A percentile compares a stretch with the other conserved stretches of the same genome.
phyloP scores from a whole-genome alignment of 2,888 invertebrate species.

The Ennomos fuscantarius region DNA sequence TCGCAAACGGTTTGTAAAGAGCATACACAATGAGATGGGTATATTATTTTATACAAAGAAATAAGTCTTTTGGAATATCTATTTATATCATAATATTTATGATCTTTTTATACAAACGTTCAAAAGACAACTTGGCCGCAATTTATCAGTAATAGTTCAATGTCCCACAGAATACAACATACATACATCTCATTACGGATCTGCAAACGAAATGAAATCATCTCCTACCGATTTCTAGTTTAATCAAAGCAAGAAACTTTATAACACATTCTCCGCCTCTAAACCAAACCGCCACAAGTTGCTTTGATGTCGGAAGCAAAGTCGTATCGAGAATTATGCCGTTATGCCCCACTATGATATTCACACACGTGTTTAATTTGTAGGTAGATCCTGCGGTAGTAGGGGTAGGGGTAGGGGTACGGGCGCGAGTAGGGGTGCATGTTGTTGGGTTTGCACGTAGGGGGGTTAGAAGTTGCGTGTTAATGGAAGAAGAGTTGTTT shows the following conservation, averaged over 20 bases:
- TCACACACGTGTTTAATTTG: slow-evolving; percentile 6
- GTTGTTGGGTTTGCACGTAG: not conserved
- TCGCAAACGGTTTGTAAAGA: slow-evolving; percentile 2
- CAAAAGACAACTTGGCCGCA: too few relatives aligned
- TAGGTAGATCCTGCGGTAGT: slow-evolving; percentile 1
- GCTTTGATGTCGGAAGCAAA: slow-evolving; percentile 29
- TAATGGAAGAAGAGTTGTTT: too few relatives aligned
- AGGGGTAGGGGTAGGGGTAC: not conserved
- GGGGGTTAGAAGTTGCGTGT: not conserved
- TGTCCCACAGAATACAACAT: too few relatives aligned
- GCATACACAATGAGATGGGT: not conserved
- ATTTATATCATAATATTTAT: too few relatives aligned
- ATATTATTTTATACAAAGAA: not conserved
- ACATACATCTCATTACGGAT: too few relatives aligned
- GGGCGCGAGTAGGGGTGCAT: not conserved
- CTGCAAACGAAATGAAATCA: not conserved
- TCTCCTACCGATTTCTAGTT: slow-evolving; percentile 7
- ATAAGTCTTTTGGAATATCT: not conserved
- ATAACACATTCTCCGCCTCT: slow-evolving; percentile 7
- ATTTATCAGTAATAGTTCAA: too few relatives aligned
- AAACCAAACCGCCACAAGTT: slow-evolving; percentile 19
- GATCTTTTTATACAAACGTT: too few relatives aligned
- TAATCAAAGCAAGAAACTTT: slow-evolving; percentile 29
- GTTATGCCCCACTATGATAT: slow-evolving; percentile 2
- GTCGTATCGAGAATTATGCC: slow-evolving; percentile 15